Evolutionary conservation across 1,140 invertebrate species (phyloP).

Genomic region (Ylistrum balloti): DNA sequence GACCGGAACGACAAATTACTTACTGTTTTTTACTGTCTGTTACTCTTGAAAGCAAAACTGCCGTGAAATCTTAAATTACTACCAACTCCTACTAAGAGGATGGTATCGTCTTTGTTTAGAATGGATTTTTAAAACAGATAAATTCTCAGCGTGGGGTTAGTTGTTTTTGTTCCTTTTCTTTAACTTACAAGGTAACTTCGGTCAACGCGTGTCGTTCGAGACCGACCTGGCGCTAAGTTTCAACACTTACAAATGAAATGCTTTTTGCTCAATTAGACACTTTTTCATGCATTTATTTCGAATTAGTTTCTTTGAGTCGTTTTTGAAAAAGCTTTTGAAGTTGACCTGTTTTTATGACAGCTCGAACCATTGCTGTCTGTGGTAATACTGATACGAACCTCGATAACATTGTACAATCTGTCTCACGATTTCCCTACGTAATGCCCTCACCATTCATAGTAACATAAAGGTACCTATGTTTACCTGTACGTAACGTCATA

Average conservation of each 20-base stretch:
- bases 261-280: slow-evolving; percentile 31
- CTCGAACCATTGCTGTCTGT: neutral
- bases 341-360: slow-evolving; percentile 8
- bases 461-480: neutral
- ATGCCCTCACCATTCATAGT: neutral
- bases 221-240: slow-evolving; percentile 24
- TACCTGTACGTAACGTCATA: neutral
- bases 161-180: neutral
- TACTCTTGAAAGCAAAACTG: neutral
- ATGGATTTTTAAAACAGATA: slow-evolving; percentile 33
- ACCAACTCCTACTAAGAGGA: neutral
- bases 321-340: slow-evolving; percentile 20
- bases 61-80: slow-evolving; percentile 35
- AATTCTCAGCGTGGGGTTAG: slow-evolving; percentile 4
- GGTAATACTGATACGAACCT: neutral
- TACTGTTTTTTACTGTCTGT: neutral
- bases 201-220: neutral
- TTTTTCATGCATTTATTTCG: slow-evolving; percentile 9
- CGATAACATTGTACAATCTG: neutral
- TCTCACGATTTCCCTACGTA: slow-evolving; percentile 20
- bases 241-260: slow-evolving; percentile 3
- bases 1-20: slow-evolving; percentile 8
- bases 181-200: slow-evolving; percentile 15
- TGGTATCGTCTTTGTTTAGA: neutral
- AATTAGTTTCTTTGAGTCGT: slow-evolving; percentile 1